phyloP scores from a whole-genome alignment of 2,797 vertebrate genomes.

The Lacerta bilineata region DNA sequence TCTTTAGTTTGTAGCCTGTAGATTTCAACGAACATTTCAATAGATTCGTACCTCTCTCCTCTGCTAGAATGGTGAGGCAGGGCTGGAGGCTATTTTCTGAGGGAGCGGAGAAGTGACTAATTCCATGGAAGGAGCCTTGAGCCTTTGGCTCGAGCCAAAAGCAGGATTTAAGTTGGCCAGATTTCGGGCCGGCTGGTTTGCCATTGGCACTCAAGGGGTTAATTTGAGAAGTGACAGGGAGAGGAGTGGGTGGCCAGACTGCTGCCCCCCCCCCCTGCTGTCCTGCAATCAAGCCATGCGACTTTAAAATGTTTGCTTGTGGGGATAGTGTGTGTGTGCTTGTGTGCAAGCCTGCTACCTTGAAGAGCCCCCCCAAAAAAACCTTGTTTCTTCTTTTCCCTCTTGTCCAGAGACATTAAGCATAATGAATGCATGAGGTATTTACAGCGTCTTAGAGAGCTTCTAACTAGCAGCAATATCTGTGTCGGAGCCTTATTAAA shows the following conservation, averaged over 20 bases:
- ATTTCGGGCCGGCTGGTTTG: conserved; percentile 62
- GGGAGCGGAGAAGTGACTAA: conserved; percentile 57
- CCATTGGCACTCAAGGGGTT: conserved; percentile 73
- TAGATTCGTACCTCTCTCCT: conserved; percentile 58
- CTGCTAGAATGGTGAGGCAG: conserved; percentile 54
- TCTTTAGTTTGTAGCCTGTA: conserved; percentile 35
- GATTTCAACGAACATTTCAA: conserved; percentile 69
- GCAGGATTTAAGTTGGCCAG: conserved; percentile 67
- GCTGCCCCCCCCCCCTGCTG: conserved; percentile 54
- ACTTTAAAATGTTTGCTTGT: conserved; percentile 62
- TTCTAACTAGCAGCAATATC: conserved; percentile 66
- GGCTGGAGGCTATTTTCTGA: conserved; percentile 52
- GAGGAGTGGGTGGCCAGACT: conserved; percentile 12
- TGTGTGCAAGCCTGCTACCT: conserved; percentile 59
- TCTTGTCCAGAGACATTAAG: conserved; percentile 67
- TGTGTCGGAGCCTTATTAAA: conserved; percentile 56
- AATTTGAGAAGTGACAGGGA: conserved; percentile 73
- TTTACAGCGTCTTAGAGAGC: conserved; percentile 72
- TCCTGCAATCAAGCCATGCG: conserved; percentile 57
- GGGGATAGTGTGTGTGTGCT: conserved; percentile 53
- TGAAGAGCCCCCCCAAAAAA: conserved; percentile 39
- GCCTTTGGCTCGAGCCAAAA: conserved; percentile 30
- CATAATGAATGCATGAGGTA: conserved; percentile 67
- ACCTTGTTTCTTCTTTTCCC: conserved; percentile 55
- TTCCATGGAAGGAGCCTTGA: conserved; percentile 27